Conservation (phyloP, 2,888 invertebrate species). For the Euclidia mi region DNA sequence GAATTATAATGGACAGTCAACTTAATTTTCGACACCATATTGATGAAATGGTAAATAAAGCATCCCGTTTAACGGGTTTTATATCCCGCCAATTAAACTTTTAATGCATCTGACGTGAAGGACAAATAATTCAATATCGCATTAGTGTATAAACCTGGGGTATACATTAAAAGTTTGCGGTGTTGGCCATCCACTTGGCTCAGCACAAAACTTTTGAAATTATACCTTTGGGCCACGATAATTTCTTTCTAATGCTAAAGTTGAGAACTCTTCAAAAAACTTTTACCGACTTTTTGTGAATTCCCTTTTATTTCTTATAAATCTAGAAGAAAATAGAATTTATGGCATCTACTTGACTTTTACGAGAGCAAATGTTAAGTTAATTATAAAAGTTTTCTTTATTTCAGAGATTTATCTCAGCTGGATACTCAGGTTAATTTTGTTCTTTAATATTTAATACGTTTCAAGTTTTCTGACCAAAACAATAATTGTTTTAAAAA, state of each 20-base stretch:
- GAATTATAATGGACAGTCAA: too few relatives aligned
- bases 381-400: constrained; percentile 54
- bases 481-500: too few relatives aligned
- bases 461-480: not conserved
- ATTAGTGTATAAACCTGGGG: constrained; percentile 34
- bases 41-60: too few relatives aligned
- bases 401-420: constrained; percentile 40
- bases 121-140: constrained; percentile 38
- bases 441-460: constrained; percentile 12
- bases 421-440: constrained; percentile 19
- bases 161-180: constrained; percentile 64
- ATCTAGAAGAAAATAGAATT: constrained; percentile 75
- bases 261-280: constrained; percentile 73
- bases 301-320: constrained; percentile 73
- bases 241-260: constrained; percentile 82
- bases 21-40: too few relatives aligned
- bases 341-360: constrained; percentile 66
- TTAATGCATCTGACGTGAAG: constrained; percentile 13
- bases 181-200: constrained; percentile 48
- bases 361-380: constrained; percentile 54
- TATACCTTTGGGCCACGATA: constrained; percentile 76
- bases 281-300: constrained; percentile 67
- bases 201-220: constrained; percentile 74
- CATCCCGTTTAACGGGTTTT: too few relatives aligned
- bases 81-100: too few relatives aligned